These are phyloP conservation scores for Pelodytes ibericus DNA, from an alignment of 2,797 vertebrate genomes.

Conservation along the genomic window DNA sequence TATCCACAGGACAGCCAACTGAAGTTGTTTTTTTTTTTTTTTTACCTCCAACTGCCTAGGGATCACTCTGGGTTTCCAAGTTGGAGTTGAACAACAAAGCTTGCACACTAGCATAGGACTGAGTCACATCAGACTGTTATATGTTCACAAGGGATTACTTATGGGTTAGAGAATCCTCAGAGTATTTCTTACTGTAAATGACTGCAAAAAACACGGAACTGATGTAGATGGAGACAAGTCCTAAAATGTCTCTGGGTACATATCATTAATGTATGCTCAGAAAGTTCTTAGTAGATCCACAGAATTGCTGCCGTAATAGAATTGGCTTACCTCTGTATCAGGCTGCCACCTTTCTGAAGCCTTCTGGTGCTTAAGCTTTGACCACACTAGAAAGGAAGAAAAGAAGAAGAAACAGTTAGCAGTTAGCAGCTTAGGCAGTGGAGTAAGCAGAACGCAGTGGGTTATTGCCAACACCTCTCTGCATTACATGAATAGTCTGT, in stretches of 20 bases:
- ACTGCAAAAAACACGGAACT: conserved; percentile 11
- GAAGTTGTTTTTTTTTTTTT: no score
- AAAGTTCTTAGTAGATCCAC: no score
- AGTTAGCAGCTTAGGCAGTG: no score
- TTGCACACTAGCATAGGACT: neutral
- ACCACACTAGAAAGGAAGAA: conserved; percentile 82
- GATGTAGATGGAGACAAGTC: neutral
- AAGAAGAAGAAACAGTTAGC: no score
- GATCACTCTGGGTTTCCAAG: conserved; percentile 29
- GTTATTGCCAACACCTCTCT: no score
- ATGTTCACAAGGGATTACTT: conserved; percentile 19
- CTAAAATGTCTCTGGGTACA: no score
- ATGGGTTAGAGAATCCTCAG: neutral
- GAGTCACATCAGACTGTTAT: neutral
- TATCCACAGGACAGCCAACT: no score
- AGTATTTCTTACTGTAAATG: conserved; percentile 26
- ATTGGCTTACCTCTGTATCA: conserved; percentile 87
- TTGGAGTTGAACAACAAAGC: conserved; percentile 8
- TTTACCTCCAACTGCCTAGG: conserved; percentile 21
- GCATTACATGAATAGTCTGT: no score
- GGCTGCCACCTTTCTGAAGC: conserved; percentile 96
- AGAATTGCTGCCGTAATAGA: neutral
- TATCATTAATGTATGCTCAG: neutral
- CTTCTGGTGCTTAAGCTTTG: conserved; percentile 96
- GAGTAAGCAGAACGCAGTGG: no score